Evolutionary conservation across 2,888 invertebrate genomes (phyloP).

Genomic region (Leptura quadrifasciata): DNA sequence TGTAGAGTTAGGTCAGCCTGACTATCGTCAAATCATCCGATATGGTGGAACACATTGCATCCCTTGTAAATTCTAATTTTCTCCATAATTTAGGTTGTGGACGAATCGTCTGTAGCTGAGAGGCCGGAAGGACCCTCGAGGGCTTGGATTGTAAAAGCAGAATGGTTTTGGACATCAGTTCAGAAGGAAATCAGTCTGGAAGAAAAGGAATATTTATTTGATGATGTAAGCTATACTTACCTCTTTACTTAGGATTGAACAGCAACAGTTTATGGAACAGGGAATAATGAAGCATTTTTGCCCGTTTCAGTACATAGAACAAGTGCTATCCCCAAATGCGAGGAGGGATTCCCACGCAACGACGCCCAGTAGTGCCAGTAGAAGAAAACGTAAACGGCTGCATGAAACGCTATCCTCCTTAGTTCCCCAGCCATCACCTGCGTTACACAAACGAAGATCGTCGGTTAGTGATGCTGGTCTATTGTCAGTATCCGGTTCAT

Average conservation of each 20-base stretch:
- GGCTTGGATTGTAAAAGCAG: conserved; percentile 89
- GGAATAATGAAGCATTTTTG: neutral
- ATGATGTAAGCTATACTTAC: conserved; percentile 77
- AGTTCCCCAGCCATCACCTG: conserved; percentile 76
- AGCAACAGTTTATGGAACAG: too few relatives aligned
- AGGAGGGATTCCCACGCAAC: conserved; percentile 77
- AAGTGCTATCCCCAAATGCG: conserved; percentile 74
- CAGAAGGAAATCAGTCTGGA: conserved; percentile 96
- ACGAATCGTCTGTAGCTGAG: conserved; percentile 86
- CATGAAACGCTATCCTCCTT: conserved; percentile 78
- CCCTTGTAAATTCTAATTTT: conserved; percentile 59
- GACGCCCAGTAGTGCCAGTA: conserved; percentile 74
- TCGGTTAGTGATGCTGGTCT: conserved; percentile 91
- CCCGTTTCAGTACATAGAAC: conserved; percentile 74
- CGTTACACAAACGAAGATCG: conserved; percentile 86
- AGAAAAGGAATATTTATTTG: conserved; percentile 92
- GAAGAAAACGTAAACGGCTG: conserved; percentile 89
- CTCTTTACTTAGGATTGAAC: conserved; percentile 60
- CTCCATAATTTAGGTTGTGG: conserved; percentile 82
- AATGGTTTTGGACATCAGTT: conserved; percentile 99
- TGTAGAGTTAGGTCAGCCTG: conserved; percentile 47
- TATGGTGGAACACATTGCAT: conserved; percentile 40
- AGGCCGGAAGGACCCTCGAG: conserved; percentile 78
- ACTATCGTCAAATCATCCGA: conserved; percentile 41
- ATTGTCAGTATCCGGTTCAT: conserved; percentile 90